These are phyloP conservation scores for Globodera rostochiensis DNA, from an alignment of 1,140 invertebrate species.

Conservation along the genomic window DNA sequence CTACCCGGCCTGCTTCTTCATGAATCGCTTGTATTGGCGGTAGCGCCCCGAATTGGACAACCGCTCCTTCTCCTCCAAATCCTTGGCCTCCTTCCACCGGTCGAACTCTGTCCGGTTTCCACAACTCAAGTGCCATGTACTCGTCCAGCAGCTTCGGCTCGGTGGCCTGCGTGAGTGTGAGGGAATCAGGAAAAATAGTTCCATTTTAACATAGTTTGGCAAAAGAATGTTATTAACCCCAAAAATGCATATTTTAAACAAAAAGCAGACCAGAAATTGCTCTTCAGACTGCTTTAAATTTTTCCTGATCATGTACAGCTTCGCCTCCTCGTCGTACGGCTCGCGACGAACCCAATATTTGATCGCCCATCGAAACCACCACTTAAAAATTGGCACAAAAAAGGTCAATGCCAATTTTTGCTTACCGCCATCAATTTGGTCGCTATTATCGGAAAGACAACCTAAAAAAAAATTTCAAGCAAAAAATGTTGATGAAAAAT, in stretches of 20 bases:
- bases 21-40: conserved; percentile 78
- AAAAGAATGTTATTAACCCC: not conserved
- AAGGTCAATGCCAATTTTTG: not conserved
- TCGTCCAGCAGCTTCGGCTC: conserved; percentile 77
- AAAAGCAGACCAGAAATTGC: conserved; percentile 70
- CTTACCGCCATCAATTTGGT: not conserved
- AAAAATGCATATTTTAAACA: not conserved
- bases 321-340: conserved; percentile 80
- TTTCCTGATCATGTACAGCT: conserved; percentile 80
- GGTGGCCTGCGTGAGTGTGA: conserved; percentile 69
- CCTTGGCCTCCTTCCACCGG: conserved; percentile 79
- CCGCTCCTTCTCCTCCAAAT: conserved; percentile 80
- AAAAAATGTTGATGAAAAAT: too few species aligned
- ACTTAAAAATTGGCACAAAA: conserved; percentile 72
- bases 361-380: conserved; percentile 80
- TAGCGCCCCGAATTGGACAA: conserved; percentile 76
- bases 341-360: conserved; percentile 77
- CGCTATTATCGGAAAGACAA: conserved; percentile 3
- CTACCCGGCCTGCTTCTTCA: conserved; percentile 76
- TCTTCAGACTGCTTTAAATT: conserved; percentile 73
- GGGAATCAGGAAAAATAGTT: conserved; percentile 11
- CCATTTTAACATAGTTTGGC: not conserved
- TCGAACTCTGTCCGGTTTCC: conserved; percentile 80
- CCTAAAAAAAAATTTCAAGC: not conserved
- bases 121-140: conserved; percentile 77